These are phyloP conservation scores for Pogonognathellus flavescens DNA, from an alignment of 1,140 invertebrate genomes.

Conservation along the genomic window DNA sequence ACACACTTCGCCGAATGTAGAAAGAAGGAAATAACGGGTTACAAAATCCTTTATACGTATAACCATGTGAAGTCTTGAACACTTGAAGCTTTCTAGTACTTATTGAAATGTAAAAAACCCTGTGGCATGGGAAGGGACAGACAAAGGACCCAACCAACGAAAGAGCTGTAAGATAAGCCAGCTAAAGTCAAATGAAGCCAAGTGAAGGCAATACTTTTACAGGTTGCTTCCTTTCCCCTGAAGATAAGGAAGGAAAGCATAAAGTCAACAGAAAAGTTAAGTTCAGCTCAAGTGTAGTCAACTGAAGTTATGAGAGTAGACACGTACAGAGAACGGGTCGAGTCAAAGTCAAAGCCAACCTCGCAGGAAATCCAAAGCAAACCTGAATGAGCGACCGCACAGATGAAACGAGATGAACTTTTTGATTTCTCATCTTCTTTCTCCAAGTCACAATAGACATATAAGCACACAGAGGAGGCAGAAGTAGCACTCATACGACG, in stretches of 20 bases:
- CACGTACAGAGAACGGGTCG: background rate
- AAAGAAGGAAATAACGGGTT: constrained; percentile 9
- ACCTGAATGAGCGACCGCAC: background rate
- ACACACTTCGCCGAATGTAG: constrained; percentile 27
- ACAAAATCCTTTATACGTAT: background rate
- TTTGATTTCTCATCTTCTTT: background rate
- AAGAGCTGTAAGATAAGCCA: background rate
- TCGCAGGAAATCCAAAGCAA: background rate
- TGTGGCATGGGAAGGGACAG: background rate
- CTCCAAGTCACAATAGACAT: background rate
- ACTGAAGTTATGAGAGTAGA: constrained; percentile 41
- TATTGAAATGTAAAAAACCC: constrained; percentile 33
- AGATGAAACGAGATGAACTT: constrained; percentile 18
- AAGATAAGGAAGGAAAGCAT: constrained; percentile 37
- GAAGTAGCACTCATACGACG: too few relatives aligned
- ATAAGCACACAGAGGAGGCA: too few relatives aligned
- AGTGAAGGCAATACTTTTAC: background rate
- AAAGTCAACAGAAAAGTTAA: constrained; percentile 48
- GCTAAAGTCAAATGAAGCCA: background rate
- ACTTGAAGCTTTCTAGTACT: background rate
- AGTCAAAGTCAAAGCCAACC: background rate
- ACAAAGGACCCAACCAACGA: background rate
- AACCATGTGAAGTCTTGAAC: background rate
- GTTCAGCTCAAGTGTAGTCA: constrained; percentile 33
- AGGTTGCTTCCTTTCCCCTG: constrained; percentile 3